Conservation (phyloP, 1,140 invertebrate genomes). For the Drosophila sturtevanti region DNA sequence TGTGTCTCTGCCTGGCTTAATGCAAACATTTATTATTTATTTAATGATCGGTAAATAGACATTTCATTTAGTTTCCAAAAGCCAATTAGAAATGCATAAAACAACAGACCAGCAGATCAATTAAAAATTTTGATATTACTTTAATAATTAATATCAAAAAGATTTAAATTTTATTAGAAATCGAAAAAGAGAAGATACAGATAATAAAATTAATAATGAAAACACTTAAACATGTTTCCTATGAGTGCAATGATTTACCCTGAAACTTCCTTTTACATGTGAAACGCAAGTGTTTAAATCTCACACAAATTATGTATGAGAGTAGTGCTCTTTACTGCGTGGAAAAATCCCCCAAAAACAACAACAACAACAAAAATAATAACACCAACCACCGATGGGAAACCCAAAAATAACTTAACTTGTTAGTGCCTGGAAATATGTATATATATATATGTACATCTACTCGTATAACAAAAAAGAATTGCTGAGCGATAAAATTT, state of each 20-base stretch:
- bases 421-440: conserved; percentile 47
- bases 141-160: neutral
- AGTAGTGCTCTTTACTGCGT: neutral
- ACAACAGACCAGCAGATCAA: neutral
- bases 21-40: conserved; percentile 50
- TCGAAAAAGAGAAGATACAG: too few relatives aligned
- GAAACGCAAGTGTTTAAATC: conserved; percentile 23
- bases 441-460: conserved; percentile 40
- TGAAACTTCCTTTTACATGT: neutral
- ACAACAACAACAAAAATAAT: neutral
- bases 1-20: conserved; percentile 16
- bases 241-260: neutral
- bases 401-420: conserved; percentile 55
- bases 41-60: conserved; percentile 49
- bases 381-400: conserved; percentile 3
- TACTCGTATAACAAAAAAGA: conserved; percentile 45
- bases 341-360: neutral
- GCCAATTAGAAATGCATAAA: neutral
- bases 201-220: too few relatives aligned
- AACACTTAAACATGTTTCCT: neutral
- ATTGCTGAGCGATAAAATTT: conserved; percentile 76
- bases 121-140: neutral
- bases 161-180: too few relatives aligned
- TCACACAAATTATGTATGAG: neutral
- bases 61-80: neutral